Conservation (phyloP, 2,797 vertebrate genomes). For the Sebastes ruberrimus region DNA sequence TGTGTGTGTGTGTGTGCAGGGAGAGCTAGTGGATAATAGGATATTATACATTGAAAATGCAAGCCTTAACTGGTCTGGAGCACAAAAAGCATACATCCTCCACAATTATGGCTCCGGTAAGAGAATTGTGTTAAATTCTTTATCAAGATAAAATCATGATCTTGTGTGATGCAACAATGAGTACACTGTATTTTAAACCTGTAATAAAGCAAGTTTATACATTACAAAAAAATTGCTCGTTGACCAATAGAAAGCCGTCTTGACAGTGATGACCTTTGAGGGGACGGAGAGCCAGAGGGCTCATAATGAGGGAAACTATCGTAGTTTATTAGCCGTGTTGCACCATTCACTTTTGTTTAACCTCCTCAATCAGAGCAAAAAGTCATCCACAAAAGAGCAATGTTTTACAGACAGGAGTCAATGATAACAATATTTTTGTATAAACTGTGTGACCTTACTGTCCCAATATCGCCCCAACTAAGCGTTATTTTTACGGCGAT, state of each 20-base stretch:
- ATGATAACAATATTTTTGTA: not conserved
- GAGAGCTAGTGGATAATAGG: conserved; percentile 1
- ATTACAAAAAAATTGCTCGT: not conserved
- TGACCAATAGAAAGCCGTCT: not conserved
- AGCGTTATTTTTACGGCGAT: not conserved
- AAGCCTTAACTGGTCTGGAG: conserved; percentile 37
- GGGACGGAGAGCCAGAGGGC: too few relatives aligned
- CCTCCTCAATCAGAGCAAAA: not conserved
- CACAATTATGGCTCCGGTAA: not conserved
- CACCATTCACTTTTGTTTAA: not conserved
- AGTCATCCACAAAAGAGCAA: not conserved
- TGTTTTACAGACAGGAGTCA: not conserved
- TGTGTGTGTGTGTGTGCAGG: not conserved
- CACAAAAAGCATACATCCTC: conserved; percentile 16
- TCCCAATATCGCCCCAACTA: not conserved
- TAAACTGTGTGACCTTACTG: not conserved
- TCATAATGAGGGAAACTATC: not conserved
- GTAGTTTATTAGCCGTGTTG: not conserved
- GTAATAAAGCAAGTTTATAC: not conserved
- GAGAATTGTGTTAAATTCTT: conserved; percentile 25
- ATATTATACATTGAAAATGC: conserved; percentile 34
- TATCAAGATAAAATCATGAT: conserved; percentile 17
- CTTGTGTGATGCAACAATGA: conserved; percentile 1
- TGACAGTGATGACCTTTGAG: not conserved
- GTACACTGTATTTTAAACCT: not conserved